Evolutionary conservation across 64 coral and sea anemone genomes (phyloP).

Genomic region (Actinia equina): DNA sequence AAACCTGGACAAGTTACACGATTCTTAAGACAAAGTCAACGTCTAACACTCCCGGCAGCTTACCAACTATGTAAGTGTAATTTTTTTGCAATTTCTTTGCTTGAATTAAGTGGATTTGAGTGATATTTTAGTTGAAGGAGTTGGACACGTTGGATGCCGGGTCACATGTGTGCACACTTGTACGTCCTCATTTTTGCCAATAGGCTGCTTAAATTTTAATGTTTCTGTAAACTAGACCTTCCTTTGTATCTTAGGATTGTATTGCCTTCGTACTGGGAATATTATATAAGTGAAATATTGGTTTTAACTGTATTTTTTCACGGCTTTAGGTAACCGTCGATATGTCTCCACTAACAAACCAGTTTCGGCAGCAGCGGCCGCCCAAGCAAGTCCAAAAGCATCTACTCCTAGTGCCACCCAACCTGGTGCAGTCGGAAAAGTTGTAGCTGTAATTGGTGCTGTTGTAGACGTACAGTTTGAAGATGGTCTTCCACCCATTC

Average conservation of each 20-base stretch:
- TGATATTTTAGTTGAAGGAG: constrained; percentile 20
- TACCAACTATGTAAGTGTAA: constrained; percentile 85
- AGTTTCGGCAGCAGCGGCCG: constrained; percentile 71
- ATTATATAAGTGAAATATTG: neutral
- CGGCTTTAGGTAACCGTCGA: constrained; percentile 64
- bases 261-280: neutral
- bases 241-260: neutral
- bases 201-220: neutral
- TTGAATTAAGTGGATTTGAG: neutral
- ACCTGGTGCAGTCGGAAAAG: constrained; percentile 77
- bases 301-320: neutral
- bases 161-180: constrained; percentile 49
- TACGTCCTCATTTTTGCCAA: neutral
- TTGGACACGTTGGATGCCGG: constrained; percentile 62
- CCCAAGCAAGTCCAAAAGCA: constrained; percentile 55
- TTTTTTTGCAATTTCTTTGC: neutral
- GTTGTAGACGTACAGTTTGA: constrained; percentile 99
- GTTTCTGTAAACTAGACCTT: neutral
- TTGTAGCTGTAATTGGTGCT: constrained; percentile 96
- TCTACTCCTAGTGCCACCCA: constrained; percentile 50
- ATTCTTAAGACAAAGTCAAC: constrained; percentile 74
- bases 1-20: constrained; percentile 71
- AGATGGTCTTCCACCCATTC: constrained; percentile 89
- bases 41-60: constrained; percentile 73
- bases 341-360: constrained; percentile 98